phyloP scores from a whole-genome alignment of 2,888 invertebrate species.

The Parochlus steinenii region DNA sequence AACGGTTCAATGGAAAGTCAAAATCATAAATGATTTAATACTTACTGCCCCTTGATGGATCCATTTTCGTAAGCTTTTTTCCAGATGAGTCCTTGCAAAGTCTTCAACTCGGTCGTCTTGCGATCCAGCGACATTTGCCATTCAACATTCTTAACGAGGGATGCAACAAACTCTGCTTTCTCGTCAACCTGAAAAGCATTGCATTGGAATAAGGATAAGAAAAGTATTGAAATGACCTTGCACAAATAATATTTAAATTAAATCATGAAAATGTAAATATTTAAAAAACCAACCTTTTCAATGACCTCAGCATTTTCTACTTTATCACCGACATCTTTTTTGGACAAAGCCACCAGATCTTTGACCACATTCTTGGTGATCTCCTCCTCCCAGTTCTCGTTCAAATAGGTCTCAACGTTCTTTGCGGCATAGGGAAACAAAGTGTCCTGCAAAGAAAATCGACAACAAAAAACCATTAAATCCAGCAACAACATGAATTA shows the following conservation, averaged over 20 bases:
- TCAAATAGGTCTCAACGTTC: constrained; percentile 53
- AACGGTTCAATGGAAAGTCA: not conserved
- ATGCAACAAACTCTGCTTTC: constrained; percentile 39
- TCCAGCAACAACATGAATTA: no score
- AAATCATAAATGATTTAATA: constrained; percentile 21
- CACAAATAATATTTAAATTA: no score
- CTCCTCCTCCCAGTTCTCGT: constrained; percentile 49
- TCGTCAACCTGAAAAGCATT: constrained; percentile 27
- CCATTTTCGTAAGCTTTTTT: constrained; percentile 65
- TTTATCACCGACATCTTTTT: constrained; percentile 38
- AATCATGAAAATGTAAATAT: no score
- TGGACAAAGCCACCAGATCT: constrained; percentile 44
- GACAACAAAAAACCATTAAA: no score
- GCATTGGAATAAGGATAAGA: constrained; percentile 17
- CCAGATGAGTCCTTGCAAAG: constrained; percentile 84
- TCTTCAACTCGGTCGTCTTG: constrained; percentile 64
- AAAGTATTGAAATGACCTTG: no score
- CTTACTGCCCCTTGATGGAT: constrained; percentile 77
- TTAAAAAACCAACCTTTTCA: constrained; percentile 37
- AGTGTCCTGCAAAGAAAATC: no score
- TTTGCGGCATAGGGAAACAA: constrained; percentile 61
- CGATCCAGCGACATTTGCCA: constrained; percentile 71
- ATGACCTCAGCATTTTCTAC: constrained; percentile 39
- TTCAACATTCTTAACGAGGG: constrained; percentile 50
- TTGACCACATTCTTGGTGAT: constrained; percentile 49